Base-by-base conservation (phyloP, 2,888 invertebrate species). In the Caenorhabditis sp. region DNA sequence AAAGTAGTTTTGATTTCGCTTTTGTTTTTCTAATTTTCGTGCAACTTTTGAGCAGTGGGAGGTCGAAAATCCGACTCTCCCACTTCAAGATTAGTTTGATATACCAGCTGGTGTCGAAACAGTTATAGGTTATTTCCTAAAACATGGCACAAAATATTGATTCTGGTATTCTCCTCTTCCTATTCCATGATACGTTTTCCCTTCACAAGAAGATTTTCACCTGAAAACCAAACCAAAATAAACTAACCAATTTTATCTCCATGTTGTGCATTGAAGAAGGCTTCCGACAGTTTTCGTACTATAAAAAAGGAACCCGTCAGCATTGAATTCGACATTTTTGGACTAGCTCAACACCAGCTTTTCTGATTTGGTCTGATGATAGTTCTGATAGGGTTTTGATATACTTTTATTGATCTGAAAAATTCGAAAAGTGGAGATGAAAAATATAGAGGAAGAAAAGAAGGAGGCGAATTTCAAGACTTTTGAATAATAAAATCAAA, bases 201-300 rank as follows among this genome's bases (percentile, higher is more conserved):
- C 35, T 2, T 22, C n/a, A 7, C 22, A n/a, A 4, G 19, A 19
- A 19, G 5, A n/a, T 47, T 47, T 38, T 38, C 28, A 66, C 16
- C 66, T 66, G 66, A 63, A 73, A 63, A 26, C 5, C 16, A 75
- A 44, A 35, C 31, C 24, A 66, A 68, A 69, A 54, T 38, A 63
- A 56, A 89, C 90, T 86, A 56, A 90, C 90, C 90, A 44, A 90
- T 82, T 89, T 89, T 89, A 38, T 88, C 89, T 64, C 88, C 90
- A 84, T 88, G 82, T 73, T 91, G 91, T 41, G 89, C 87, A 75
- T 91, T 90, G 89, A 91, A 91, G 83, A 91, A 91, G 35, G 91
- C 91, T 68, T 91, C 89, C 47, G 89, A 89, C 77, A 91, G 87
- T 79, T 91, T 91, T 28, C 91, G 86, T 80, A 91, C 90, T 90